Percentiles rank a stretch among this genome's conserved stretches.
Evolutionary conservation across 2,797 vertebrate genomes (phyloP).

Genomic region (Neomorphus geoffroyi): DNA sequence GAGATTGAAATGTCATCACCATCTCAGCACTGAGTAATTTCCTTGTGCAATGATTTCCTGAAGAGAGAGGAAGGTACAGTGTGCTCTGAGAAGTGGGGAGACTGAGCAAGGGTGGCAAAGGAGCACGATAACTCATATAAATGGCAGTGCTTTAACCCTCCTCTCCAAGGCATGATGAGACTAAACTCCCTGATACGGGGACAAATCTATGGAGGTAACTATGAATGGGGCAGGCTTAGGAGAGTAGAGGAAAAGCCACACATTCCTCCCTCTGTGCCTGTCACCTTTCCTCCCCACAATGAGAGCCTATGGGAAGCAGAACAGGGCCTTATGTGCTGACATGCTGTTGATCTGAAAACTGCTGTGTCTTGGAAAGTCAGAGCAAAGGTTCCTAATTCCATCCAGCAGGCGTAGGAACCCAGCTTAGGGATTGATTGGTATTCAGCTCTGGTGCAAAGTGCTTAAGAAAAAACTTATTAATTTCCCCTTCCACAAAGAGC

Average conservation of each 20-base stretch:
- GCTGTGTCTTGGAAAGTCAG: neutral
- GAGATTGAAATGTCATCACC: neutral
- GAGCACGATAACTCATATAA: neutral
- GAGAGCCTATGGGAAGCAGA: neutral
- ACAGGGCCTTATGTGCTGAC: neutral
- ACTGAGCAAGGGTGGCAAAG: neutral
- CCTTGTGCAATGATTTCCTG: neutral
- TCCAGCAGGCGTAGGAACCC: neutral
- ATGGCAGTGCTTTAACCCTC: neutral
- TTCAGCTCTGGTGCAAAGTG: slow-evolving; percentile 50
- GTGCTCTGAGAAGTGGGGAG: neutral
- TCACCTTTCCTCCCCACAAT: neutral
- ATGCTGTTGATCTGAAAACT: neutral
- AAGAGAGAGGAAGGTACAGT: neutral
- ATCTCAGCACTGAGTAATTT: neutral
- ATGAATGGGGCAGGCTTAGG: neutral
- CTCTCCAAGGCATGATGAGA: neutral
- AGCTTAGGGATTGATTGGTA: slow-evolving; percentile 54
- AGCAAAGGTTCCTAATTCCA: slow-evolving; percentile 53
- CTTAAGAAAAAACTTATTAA: slow-evolving; percentile 80
- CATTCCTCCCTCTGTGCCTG: neutral
- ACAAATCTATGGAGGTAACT: neutral
- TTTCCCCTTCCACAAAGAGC: slow-evolving; percentile 75
- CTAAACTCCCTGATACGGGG: neutral
- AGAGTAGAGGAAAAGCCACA: neutral